Percentiles rank a stretch among this genome's conserved stretches.
Conservation (phyloP, 2,797 vertebrate species). For the Parauchenoglanis punctatus region DNA sequence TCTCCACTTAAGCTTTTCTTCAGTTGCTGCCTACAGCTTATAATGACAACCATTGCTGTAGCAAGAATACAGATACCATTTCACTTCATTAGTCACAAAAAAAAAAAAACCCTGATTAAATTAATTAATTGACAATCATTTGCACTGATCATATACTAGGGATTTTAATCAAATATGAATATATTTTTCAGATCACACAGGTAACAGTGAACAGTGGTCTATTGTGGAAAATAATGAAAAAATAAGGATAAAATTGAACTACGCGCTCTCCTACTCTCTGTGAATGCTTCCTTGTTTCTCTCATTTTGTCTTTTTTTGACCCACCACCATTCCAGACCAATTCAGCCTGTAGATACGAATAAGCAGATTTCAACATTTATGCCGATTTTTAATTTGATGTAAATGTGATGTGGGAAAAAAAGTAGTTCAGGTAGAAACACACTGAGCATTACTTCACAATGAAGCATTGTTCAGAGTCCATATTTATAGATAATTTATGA, state of each 20-base stretch:
- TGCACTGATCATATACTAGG: background rate
- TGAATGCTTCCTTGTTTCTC: no score
- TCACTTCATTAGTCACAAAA: background rate
- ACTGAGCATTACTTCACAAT: no score
- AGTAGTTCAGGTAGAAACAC: no score
- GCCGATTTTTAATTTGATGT: background rate
- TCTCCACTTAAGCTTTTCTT: conserved; percentile 9
- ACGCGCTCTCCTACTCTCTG: no score
- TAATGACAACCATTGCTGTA: background rate
- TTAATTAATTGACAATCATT: background rate
- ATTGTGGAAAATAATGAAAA: no score
- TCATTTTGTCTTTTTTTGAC: background rate
- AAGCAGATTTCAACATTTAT: background rate
- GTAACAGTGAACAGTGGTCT: background rate
- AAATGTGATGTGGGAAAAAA: no score
- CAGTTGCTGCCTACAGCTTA: background rate
- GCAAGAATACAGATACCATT: background rate
- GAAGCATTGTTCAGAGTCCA: no score
- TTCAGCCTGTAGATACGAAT: background rate
- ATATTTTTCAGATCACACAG: background rate
- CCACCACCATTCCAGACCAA: no score
- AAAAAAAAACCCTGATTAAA: background rate
- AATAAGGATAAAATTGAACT: no score
- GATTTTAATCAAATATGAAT: background rate
- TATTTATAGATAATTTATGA: no score